Conservation (phyloP, 53 echinoderm and acorn worm genomes). For the Actinopyga echinites region DNA sequence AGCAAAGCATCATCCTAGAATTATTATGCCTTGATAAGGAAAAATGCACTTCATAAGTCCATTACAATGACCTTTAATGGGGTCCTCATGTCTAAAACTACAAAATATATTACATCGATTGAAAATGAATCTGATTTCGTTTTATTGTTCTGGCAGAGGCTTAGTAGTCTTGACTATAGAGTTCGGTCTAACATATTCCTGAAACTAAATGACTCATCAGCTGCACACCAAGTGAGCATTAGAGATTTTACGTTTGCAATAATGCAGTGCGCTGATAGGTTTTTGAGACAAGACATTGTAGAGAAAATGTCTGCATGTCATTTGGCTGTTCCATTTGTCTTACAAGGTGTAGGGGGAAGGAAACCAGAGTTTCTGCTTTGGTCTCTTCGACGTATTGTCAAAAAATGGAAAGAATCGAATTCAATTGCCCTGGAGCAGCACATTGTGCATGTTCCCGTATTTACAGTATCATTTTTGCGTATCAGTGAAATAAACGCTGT, state of each 20-base stretch:
- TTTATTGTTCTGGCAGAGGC: background rate
- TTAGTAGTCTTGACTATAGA: background rate
- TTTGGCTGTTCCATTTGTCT: background rate
- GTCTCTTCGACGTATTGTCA: slow-evolving; percentile 1
- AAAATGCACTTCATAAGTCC: no score
- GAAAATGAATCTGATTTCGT: background rate
- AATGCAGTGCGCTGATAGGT: background rate
- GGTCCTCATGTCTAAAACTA: no score
- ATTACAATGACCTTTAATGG: no score
- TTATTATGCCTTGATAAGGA: no score
- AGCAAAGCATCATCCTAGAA: no score
- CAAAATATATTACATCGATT: no score
- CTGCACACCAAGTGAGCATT: background rate
- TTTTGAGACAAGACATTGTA: background rate
- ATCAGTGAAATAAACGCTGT: background rate
- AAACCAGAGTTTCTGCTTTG: background rate
- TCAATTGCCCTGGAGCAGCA: slow-evolving; percentile 2
- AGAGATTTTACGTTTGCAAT: slow-evolving; percentile 23
- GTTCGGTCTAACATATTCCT: background rate
- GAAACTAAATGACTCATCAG: no score
- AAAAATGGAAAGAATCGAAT: background rate
- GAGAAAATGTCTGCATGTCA: slow-evolving; percentile 8
- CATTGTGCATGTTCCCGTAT: background rate
- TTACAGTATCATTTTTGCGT: slow-evolving; percentile 17
- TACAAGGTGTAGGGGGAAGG: background rate